phyloP scores from a whole-genome alignment of 1,140 invertebrate species.

The Temnothorax nylanderi region DNA sequence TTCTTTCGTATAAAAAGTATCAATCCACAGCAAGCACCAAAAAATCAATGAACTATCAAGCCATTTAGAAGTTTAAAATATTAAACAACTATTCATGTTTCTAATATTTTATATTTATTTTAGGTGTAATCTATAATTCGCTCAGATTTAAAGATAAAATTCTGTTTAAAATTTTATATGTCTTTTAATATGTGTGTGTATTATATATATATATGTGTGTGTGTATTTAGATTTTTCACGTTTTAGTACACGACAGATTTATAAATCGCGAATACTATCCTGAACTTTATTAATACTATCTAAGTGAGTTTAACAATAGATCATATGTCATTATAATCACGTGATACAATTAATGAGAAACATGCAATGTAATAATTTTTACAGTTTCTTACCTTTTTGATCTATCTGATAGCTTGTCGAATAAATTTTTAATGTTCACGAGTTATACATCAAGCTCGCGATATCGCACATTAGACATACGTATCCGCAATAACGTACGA shows the following conservation, averaged over 20 bases:
- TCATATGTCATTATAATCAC: not conserved
- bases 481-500: not conserved
- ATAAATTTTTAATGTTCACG: not conserved
- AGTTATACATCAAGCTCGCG: not conserved
- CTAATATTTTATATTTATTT: not conserved
- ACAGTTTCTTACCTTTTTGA: not conserved
- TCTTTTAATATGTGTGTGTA: too few species aligned
- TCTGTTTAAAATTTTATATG: too few species aligned
- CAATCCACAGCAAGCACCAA: slow-evolving; percentile 3
- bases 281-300: not conserved
- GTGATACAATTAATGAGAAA: not conserved
- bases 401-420: not conserved
- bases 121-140: too few species aligned
- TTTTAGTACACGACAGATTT: not conserved
- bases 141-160: too few species aligned
- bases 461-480: not conserved
- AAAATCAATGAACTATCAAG: not conserved
- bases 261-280: not conserved
- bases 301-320: not conserved
- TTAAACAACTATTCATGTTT: not conserved
- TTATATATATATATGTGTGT: too few species aligned
- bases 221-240: not conserved
- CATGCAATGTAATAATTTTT: not conserved
- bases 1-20: slow-evolving; percentile 31
- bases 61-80: not conserved